These are phyloP conservation scores for Chloroclystis v-ata DNA, from an alignment of 2,888 invertebrate species.

Conservation along the genomic window DNA sequence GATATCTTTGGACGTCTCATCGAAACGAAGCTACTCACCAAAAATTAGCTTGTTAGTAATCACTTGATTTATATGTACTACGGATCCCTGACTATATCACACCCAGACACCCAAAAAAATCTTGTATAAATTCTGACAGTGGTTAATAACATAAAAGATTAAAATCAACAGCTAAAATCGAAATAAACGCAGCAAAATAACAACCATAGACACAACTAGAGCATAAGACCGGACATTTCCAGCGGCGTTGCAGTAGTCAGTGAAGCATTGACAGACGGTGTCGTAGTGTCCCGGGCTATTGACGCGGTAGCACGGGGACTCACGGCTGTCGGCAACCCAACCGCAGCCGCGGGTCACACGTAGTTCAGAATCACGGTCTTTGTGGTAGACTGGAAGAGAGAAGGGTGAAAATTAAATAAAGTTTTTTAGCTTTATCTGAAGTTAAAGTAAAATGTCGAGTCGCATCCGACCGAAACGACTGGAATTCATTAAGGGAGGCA, in stretches of 20 bases:
- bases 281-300: constrained; percentile 80
- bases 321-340: constrained; percentile 62
- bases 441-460: too few species aligned
- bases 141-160: too few species aligned
- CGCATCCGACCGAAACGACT: too few species aligned
- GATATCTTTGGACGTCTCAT: too few species aligned
- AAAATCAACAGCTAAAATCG: constrained; percentile 14
- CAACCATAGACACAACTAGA: constrained; percentile 33
- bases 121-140: too few species aligned
- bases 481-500: too few species aligned
- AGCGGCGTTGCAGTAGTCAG: constrained; percentile 78
- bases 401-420: background rate
- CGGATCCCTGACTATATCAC: too few species aligned
- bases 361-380: constrained; percentile 52
- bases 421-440: too few species aligned
- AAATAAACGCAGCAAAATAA: constrained; percentile 39
- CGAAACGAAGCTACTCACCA: too few species aligned
- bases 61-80: too few species aligned
- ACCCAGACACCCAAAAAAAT: too few species aligned
- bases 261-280: constrained; percentile 79
- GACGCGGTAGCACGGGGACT: constrained; percentile 73
- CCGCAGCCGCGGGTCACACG: constrained; percentile 82
- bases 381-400: constrained; percentile 54
- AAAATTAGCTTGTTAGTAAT: too few species aligned
- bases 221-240: constrained; percentile 36